Conservation (phyloP, 2,113 vertebrate species). For the Nycticorax nycticorax region DNA sequence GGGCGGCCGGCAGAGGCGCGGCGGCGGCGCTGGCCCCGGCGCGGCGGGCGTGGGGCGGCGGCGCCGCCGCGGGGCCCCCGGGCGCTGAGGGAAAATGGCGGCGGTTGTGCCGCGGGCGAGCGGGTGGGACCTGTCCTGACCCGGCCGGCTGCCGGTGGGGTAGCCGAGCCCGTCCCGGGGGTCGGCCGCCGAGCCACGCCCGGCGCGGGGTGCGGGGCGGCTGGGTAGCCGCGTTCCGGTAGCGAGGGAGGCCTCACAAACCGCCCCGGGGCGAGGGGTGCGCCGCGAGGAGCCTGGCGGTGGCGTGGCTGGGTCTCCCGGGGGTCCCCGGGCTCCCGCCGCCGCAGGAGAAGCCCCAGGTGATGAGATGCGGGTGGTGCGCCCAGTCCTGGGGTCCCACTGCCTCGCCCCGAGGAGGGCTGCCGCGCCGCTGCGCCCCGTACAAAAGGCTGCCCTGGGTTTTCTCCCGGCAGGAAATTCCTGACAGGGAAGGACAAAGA, state of each 20-base stretch:
- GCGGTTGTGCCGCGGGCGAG: neutral
- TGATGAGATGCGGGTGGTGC: fast-evolving
- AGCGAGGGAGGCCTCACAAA: too few relatives aligned
- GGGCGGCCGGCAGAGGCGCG: neutral
- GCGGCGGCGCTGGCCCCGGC: neutral
- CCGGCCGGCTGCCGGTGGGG: neutral
- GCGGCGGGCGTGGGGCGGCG: neutral
- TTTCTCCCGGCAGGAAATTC: conserved; percentile 82
- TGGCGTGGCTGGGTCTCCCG: neutral
- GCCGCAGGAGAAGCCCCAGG: fast-evolving
- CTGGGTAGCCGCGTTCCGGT: neutral
- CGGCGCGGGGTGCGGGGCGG: neutral
- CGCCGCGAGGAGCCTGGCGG: too few relatives aligned
- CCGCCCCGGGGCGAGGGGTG: neutral
- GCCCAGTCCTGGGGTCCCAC: fast-evolving
- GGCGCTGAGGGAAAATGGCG: neutral
- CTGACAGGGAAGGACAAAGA: conserved; percentile 84
- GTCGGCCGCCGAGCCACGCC: neutral
- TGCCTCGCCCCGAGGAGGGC: fast-evolving
- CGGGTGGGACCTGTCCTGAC: neutral
- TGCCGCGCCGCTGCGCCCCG: fast-evolving
- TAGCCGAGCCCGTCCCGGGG: neutral
- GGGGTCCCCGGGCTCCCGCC: too few relatives aligned
- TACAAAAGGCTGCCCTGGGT: neutral
- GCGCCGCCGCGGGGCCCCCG: neutral